Evolutionary conservation across 2,113 vertebrate genomes (phyloP).

Genomic region (Rafetus swinhoei): DNA sequence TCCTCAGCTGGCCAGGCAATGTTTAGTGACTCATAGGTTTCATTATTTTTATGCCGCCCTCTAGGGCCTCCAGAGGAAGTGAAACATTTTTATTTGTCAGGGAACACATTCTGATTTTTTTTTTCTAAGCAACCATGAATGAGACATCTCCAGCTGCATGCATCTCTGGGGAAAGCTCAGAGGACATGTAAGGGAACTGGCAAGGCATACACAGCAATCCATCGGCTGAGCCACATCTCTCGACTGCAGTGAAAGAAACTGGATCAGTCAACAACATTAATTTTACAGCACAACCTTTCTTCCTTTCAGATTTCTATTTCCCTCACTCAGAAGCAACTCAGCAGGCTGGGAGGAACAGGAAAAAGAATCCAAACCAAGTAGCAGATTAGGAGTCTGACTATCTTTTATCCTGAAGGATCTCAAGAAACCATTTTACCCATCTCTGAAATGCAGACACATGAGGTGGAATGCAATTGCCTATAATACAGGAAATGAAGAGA

Average conservation of each 20-base stretch:
- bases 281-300: neutral
- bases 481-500: neutral
- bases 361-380: neutral
- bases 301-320: neutral
- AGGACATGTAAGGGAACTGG: neutral
- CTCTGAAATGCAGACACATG: neutral
- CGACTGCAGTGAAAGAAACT: neutral
- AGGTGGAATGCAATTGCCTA: neutral
- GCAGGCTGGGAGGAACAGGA: neutral
- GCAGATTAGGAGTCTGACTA: neutral
- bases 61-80: slow-evolving; percentile 62
- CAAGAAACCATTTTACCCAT: neutral
- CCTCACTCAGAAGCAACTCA: neutral
- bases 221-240: slow-evolving; percentile 41
- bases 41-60: slow-evolving; percentile 52
- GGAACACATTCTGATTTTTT: slow-evolving; percentile 37
- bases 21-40: slow-evolving; percentile 58
- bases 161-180: neutral
- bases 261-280: slow-evolving; percentile 17
- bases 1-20: slow-evolving; percentile 50
- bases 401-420: neutral
- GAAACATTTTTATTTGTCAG: slow-evolving; percentile 64
- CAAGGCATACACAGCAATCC: slow-evolving; percentile 18
- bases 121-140: slow-evolving; percentile 49
- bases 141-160: slow-evolving; percentile 52